phyloP scores from a whole-genome alignment of 2,888 invertebrate species.

The Dolomedes plantarius region DNA sequence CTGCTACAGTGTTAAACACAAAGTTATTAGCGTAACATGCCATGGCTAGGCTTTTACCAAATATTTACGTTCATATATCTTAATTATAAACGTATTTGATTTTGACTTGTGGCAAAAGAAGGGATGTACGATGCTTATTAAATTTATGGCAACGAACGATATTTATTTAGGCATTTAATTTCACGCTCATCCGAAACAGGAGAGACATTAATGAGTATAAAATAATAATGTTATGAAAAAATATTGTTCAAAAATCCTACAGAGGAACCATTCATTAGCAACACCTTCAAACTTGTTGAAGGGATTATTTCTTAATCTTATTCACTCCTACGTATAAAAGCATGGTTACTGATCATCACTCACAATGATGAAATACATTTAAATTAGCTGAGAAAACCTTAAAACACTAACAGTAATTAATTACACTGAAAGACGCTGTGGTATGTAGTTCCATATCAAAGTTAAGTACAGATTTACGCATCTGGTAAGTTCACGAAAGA shows the following conservation, averaged over 20 bases:
- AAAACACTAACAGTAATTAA: conserved; percentile 35
- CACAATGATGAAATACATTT: conserved; percentile 39
- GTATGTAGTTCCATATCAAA: conserved; percentile 17
- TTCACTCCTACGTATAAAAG: background rate
- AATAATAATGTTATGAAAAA: background rate
- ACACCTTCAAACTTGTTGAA: background rate
- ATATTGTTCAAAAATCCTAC: background rate
- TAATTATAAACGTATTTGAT: too few species aligned
- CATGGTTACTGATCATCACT: conserved; percentile 18
- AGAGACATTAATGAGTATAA: too few species aligned
- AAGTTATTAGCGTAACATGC: too few species aligned
- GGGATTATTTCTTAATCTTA: conserved; percentile 17
- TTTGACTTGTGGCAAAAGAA: too few species aligned
- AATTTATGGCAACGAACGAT: too few species aligned
- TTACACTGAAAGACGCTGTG: background rate
- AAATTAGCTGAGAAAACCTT: background rate
- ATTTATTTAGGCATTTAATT: too few species aligned
- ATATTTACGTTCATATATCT: too few species aligned
- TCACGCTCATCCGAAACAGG: too few species aligned
- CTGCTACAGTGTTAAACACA: too few species aligned
- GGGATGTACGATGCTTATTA: too few species aligned
- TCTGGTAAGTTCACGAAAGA: conserved; percentile 10
- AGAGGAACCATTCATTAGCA: background rate
- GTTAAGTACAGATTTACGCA: conserved; percentile 4
- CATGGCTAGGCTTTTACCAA: too few species aligned